Base-by-base conservation (phyloP, 2,113 vertebrate species). In the Toxotes chatareus region DNA sequence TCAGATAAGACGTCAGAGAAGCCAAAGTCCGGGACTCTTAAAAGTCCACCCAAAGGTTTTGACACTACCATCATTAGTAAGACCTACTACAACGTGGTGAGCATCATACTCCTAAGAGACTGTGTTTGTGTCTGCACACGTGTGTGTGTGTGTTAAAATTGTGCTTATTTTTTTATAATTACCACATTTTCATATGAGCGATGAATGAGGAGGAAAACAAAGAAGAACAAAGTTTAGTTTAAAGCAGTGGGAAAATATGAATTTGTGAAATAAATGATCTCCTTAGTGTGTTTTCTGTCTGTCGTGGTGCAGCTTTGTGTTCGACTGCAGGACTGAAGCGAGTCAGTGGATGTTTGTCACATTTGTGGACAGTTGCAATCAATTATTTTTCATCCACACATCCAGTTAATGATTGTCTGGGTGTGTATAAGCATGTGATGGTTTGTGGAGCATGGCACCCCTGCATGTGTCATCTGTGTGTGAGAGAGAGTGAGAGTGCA, bases 51-150 rank as follows among this genome's bases (percentile, higher is more conserved):
- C 66, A 99, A 98, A 95, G 97, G 95, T 42, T 97, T 98, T 8
- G 98, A 99, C 86, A 96, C 95, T 0, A 94, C 95, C 72, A 95
- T 97, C 93, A 96, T 97, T 92, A 98, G 96, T 91, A 99, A 99
- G 93, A 97, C 98, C 70, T 99, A 99, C 92, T 99, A 99, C 87
- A 99, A 99, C 27, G 97, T 98, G 97, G 98, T 99, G 83, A 98
- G 98, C 93, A 73, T 80, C 16, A 47, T 2, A n/a, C 4, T 42
- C 13, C 59, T 1, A 27, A 14, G 27, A 61, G 5, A 53, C 14
- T n/a, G 8, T 68, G 34, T 42, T 0, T 78, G 23, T 65, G 34
- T 31, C 4, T 70, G 44, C 4, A 23, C 10, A 2, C 21, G 3
- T 47, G 46, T 47, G 11, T 62, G 56, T 13, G 19, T 63, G 60